Evolutionary conservation across 92 coral and sea anemone genomes (phyloP).

Genomic region (Umimayanthus kanabou): DNA sequence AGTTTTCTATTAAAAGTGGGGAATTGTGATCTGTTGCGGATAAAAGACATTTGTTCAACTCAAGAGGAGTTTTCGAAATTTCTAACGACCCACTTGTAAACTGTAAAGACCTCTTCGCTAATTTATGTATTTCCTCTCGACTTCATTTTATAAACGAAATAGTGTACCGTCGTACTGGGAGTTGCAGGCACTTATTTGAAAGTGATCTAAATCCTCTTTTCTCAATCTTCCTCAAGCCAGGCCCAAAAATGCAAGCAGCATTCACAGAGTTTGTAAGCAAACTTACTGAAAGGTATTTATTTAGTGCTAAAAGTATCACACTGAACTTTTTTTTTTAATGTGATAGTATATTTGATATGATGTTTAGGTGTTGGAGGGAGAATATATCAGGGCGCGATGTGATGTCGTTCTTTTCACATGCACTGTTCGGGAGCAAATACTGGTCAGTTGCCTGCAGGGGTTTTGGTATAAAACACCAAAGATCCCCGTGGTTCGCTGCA

Average conservation of each 20-base stretch:
- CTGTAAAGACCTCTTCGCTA: not conserved
- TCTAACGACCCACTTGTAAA: not conserved
- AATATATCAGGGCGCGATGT: not conserved
- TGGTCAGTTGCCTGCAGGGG: not conserved
- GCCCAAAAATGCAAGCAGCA: conserved; percentile 16
- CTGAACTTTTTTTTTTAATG: not conserved
- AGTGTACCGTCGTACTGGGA: not conserved
- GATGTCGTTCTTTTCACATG: not conserved
- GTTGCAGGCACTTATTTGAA: not conserved
- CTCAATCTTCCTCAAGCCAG: not conserved
- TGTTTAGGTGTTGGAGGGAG: not conserved
- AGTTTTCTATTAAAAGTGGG: not conserved
- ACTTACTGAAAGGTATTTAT: conserved; percentile 21
- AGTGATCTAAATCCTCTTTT: not conserved
- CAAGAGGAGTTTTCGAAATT: not conserved
- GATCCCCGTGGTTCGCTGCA: not conserved
- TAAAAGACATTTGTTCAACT: not conserved
- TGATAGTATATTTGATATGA: not conserved
- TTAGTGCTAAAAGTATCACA: not conserved
- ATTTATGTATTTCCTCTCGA: not conserved
- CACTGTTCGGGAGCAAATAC: not conserved
- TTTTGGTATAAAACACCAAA: not conserved
- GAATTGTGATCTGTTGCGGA: not conserved
- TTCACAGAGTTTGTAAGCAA: conserved; percentile 20
- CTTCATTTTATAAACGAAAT: not conserved